Base-by-base conservation (phyloP, 2,797 vertebrate species). In the Hylomyscus alleni region DNA sequence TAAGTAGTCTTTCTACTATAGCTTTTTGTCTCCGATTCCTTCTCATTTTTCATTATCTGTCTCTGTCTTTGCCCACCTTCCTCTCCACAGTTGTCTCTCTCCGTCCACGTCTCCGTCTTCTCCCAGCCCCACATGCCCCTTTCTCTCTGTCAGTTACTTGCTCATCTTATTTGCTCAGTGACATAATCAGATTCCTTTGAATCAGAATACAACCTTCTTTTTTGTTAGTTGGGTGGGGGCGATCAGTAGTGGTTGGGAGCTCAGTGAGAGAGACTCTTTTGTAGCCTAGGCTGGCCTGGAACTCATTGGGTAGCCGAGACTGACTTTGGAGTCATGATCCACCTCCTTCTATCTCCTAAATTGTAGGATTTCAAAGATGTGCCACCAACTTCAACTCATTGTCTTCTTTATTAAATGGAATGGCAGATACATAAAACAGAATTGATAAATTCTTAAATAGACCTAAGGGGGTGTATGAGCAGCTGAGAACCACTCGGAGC, bases 381-480 rank as follows among this genome's bases (percentile, higher is more conserved):
- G 31, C 6, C 40, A 13, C 29, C 44, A 67, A 34, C 44, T 10
- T 47, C 31, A 34, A 2, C 29, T 67, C 40, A 67, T 10, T 24
- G 60, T 22, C 20, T 47, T 92, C 65, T 88, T 85, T 90, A 85
- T 69, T 95, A 77, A 85, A 4, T 69, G 40, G 20, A 80, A 72
- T 91, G 37, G 34, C 73, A 47, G 88, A 24, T 84, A 93, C 62
- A 26, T 31, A 31, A 52, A 86, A 93, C 76, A 20, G 52, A 82
- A 86, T 65, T 88, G 69, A 72, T 65, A 31, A 56, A 44, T 54
- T 97, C 87, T 40, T 44, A 95, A 91, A 91, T 58, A 92, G 67
- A 93, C 56, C 10, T 40, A 62, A 78, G 72, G 37, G 58, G n/a
- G 26, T 83, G 37, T 93, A 94, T 91, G 92, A 73, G 81, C 73